Conservation (phyloP, 2,113 vertebrate species). For the Sinocyclocheilus rhinocerous region DNA sequence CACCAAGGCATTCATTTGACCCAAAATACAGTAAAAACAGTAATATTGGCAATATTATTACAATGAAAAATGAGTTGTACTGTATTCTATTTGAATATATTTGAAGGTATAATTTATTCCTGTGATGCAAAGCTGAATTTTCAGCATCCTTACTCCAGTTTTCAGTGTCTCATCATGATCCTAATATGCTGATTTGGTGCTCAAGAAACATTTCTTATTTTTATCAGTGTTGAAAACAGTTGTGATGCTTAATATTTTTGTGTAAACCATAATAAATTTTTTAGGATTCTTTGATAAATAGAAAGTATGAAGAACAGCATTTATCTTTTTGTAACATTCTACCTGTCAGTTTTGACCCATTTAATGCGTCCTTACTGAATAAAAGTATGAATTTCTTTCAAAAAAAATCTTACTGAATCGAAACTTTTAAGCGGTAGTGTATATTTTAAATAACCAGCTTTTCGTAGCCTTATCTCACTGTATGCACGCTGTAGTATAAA, state of each 20-base stretch:
- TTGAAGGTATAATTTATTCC: neutral
- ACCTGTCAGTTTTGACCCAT: neutral
- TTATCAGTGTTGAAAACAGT: neutral
- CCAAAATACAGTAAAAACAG: neutral
- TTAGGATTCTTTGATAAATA: too few relatives aligned
- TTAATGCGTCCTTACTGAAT: too few relatives aligned
- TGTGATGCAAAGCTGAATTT: neutral
- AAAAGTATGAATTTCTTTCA: too few relatives aligned
- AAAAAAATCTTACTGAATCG: neutral
- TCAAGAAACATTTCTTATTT: neutral
- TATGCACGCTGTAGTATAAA: neutral
- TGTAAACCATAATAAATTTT: too few relatives aligned
- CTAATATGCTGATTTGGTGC: neutral
- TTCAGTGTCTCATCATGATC: neutral
- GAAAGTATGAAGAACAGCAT: neutral
- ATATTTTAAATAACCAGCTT: neutral
- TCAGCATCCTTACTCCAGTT: neutral
- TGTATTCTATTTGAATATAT: neutral
- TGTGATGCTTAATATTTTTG: neutral
- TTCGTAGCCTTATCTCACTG: neutral
- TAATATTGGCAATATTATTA: neutral
- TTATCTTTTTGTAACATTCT: neutral
- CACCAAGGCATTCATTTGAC: neutral
- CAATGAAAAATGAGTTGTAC: neutral
- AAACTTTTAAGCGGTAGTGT: neutral